Conservation (phyloP, 2,888 invertebrate species). For the Syritta pipiens region DNA sequence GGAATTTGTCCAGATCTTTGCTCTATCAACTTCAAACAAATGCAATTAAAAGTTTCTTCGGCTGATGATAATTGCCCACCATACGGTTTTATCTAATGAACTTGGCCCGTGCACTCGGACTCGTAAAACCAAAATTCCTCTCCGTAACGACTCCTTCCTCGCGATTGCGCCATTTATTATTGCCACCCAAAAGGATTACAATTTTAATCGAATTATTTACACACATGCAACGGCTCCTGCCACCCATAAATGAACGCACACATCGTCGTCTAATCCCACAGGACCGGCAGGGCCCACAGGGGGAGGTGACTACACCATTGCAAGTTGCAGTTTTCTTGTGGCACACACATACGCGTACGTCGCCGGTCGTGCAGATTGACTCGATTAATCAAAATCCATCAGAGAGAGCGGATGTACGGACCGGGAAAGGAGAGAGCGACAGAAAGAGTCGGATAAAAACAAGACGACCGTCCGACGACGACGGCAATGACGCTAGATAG, state of each 20-base stretch:
- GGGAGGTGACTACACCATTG: too few relatives aligned
- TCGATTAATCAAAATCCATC: slow-evolving; percentile 63
- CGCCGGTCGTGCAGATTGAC: slow-evolving; percentile 20
- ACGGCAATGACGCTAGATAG: slow-evolving; percentile 62
- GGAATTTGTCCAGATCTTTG: too few relatives aligned
- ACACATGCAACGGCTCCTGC: slow-evolving; percentile 26
- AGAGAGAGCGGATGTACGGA: slow-evolving; percentile 19
- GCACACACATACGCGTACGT: too few relatives aligned
- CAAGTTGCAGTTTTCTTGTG: too few relatives aligned
- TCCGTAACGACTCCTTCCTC: background rate
- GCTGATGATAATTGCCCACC: background rate
- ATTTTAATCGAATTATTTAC: slow-evolving; percentile 48
- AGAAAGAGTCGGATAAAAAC: too few relatives aligned
- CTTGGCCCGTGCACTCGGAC: background rate
- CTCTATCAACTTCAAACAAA: background rate
- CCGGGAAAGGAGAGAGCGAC: background rate
- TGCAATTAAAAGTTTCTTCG: slow-evolving; percentile 12
- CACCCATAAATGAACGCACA: slow-evolving; percentile 23
- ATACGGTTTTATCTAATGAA: background rate
- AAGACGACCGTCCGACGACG: slow-evolving; percentile 43
- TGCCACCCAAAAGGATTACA: slow-evolving; percentile 43
- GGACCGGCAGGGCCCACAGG: too few relatives aligned
- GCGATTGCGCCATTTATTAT: slow-evolving; percentile 22
- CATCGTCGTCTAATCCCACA: slow-evolving; percentile 16
- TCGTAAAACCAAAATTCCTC: background rate